Conservation (phyloP, 1,140 invertebrate genomes). For the Delia radicum region DNA sequence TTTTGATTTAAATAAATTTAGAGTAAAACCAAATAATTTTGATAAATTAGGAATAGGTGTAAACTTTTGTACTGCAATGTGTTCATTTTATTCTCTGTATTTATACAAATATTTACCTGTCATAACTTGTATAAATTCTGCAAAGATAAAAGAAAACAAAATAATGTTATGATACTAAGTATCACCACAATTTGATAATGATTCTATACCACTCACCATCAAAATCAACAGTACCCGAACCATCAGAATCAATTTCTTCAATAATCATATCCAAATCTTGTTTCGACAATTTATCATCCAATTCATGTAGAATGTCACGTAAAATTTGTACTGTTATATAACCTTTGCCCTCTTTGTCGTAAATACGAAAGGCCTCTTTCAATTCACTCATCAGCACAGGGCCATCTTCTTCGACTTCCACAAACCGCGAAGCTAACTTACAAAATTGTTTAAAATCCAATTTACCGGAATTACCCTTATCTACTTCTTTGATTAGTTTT, state of each 20-base stretch:
- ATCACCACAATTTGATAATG: background rate
- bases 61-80: no score
- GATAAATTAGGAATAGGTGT: no score
- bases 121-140: conserved; percentile 73
- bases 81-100: no score
- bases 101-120: no score
- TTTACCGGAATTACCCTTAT: conserved; percentile 63
- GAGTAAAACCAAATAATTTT: no score
- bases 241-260: conserved; percentile 74
- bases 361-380: conserved; percentile 78
- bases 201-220: no score
- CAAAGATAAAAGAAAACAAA: conserved; percentile 47
- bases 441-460: conserved; percentile 64
- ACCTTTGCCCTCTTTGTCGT: conserved; percentile 74
- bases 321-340: conserved; percentile 74
- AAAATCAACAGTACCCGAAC: conserved; percentile 72
- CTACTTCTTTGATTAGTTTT: conserved; percentile 68
- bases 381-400: conserved; percentile 72
- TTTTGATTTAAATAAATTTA: no score
- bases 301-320: conserved; percentile 72
- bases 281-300: conserved; percentile 71
- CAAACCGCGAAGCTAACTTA: conserved; percentile 62
- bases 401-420: conserved; percentile 69
- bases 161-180: background rate
- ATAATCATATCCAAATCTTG: conserved; percentile 74